phyloP scores from a whole-genome alignment of 2,113 vertebrate genomes.

The Thamnophis sirtalis region DNA sequence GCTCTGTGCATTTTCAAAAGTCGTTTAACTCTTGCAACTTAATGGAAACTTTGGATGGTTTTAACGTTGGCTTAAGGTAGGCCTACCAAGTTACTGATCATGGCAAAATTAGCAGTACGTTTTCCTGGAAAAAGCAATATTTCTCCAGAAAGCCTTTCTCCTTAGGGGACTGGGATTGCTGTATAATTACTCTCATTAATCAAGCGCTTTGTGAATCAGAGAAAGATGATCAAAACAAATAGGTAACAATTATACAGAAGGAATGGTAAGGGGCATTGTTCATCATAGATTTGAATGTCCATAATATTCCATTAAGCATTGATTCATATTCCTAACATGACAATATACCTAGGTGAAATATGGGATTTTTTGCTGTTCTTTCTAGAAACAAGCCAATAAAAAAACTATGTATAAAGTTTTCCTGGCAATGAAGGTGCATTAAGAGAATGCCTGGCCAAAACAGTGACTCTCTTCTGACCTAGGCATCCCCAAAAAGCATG shows the following conservation, averaged over 20 bases:
- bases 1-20: neutral
- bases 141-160: neutral
- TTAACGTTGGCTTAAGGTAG: neutral
- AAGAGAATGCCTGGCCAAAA: neutral
- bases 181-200: neutral
- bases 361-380: neutral
- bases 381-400: neutral
- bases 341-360: neutral
- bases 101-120: neutral
- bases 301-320: neutral
- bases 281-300: neutral
- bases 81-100: neutral
- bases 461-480: too few species aligned
- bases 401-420: neutral
- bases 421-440: neutral
- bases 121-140: constrained; percentile 35
- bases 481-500: too few species aligned
- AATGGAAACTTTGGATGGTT: neutral
- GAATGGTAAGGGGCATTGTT: neutral
- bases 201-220: neutral
- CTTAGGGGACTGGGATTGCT: neutral
- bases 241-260: neutral
- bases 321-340: neutral
- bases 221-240: neutral
- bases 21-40: neutral